These are phyloP conservation scores for Brienomyrus longianalis DNA, from an alignment of 2,113 vertebrate genomes.

Conservation along the genomic window DNA sequence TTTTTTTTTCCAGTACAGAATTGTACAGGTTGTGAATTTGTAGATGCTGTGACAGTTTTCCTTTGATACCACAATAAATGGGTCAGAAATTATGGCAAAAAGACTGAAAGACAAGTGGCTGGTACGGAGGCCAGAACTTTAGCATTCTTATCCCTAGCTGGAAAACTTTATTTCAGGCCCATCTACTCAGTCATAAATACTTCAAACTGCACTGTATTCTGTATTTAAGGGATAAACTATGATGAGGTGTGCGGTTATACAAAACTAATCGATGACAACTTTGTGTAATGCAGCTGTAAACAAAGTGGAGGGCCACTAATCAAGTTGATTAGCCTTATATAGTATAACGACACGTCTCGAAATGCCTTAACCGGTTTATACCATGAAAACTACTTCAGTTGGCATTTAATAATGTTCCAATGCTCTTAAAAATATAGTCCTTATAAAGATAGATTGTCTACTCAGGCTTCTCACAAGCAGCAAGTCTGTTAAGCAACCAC, in stretches of 20 bases:
- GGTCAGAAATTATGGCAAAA: not conserved
- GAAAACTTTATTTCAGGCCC: not conserved
- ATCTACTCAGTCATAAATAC: not conserved
- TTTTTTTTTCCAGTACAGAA: not conserved
- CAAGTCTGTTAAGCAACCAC: not conserved
- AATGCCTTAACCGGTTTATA: not conserved
- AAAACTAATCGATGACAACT: not conserved
- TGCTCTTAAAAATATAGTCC: not conserved
- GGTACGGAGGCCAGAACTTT: not conserved
- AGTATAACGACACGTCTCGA: not conserved
- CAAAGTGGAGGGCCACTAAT: not conserved
- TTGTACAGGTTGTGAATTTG: not conserved
- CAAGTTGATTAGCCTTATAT: not conserved
- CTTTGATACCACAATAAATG: not conserved
- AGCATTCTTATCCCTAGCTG: not conserved
- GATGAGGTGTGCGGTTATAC: not conserved
- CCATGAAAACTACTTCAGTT: not conserved
- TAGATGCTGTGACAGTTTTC: not conserved
- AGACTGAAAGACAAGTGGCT: not conserved
- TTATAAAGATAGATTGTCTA: not conserved
- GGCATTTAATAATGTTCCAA: not conserved
- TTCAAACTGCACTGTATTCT: not conserved
- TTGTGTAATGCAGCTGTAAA: not conserved
- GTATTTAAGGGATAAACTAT: not conserved
- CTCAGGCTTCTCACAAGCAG: not conserved